Base-by-base conservation (phyloP, 2,888 invertebrate species). In the Augochlorella aurata region DNA sequence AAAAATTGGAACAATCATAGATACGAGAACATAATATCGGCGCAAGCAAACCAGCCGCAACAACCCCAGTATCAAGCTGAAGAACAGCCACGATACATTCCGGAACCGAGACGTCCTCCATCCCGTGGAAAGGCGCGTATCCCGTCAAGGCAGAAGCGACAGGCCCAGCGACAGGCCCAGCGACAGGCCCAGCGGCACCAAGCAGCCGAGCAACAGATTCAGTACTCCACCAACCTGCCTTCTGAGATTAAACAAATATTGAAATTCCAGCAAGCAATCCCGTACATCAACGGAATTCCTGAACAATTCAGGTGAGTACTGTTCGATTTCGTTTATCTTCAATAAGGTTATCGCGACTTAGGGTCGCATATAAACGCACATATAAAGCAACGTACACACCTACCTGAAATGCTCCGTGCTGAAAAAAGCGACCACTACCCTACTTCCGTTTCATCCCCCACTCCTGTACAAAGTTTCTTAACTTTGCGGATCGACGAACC, bases 241-340 rank as follows among this genome's bases (percentile, higher is more conserved):
- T 24, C 88, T 5, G 80, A 87, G 5, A 86, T 93, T 29, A 88
- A 90, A 50, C 91, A 93, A 80, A 47, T 93, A 69, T 89, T 93
- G 24, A 90, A 92, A 65, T 93, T 89, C 79, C 93, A 93, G 74
- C 90, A 91, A 21, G 92, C 92, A 77, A 93, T 92, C 77, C 93
- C 93, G 12, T 93, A 93, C 79, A 74, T 92, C 73, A 93, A 92
- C 78, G 89, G 89, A 73, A 93, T 93, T 67, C 93, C 93, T 21
- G 93, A 93, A 83, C 93, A 89, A 50, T 92, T 85, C 77, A 91
- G 92, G 92, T 92, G 67, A 77, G 44, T 12, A 38, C 10, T 0
- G 72, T 16, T 21, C n/a, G 1, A 12, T 24, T 14, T 38, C 3
- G 14, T 49, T 44, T 24, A 18, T 14, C 14, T 18, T 21, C 2